Percentiles rank a stretch among this genome's conserved stretches.
These are phyloP conservation scores for Amblyjoppa proteus DNA, from an alignment of 2,888 invertebrate genomes.

Conservation along the genomic window DNA sequence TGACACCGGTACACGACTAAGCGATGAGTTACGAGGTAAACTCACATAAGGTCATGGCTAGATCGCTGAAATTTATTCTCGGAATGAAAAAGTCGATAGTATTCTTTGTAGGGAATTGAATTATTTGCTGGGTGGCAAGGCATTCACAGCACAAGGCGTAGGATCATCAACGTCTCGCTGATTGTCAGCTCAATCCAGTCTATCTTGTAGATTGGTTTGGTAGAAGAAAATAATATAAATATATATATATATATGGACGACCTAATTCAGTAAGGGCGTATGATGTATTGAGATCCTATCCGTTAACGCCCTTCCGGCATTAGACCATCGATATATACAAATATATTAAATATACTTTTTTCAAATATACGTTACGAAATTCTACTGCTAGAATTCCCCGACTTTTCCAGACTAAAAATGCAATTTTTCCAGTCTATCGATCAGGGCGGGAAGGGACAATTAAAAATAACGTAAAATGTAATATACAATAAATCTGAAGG, in stretches of 20 bases:
- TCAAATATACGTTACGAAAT: too few species aligned
- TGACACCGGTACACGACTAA: not conserved
- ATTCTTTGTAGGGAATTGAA: not conserved
- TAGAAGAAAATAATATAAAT: not conserved
- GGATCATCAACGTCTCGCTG: not conserved
- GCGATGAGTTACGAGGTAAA: constrained; percentile 10
- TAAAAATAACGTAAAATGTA: too few species aligned
- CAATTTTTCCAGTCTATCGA: too few species aligned
- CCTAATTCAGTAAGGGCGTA: not conserved
- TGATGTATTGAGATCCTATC: too few species aligned
- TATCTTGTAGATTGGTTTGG: not conserved
- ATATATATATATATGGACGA: not conserved
- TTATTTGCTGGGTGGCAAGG: not conserved
- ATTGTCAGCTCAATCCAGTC: not conserved
- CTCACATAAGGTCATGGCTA: constrained; percentile 37
- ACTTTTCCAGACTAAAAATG: too few species aligned
- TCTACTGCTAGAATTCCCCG: too few species aligned
- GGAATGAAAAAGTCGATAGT: not conserved
- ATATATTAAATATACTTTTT: too few species aligned
- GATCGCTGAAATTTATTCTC: constrained; percentile 18
- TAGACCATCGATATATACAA: too few species aligned
- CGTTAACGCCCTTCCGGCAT: too few species aligned
- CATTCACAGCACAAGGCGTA: not conserved
- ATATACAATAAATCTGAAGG: too few species aligned
- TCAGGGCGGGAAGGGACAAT: too few species aligned